Evolutionary conservation across 2,113 vertebrate species (phyloP).

Genomic region (Corvus hawaiiensis): DNA sequence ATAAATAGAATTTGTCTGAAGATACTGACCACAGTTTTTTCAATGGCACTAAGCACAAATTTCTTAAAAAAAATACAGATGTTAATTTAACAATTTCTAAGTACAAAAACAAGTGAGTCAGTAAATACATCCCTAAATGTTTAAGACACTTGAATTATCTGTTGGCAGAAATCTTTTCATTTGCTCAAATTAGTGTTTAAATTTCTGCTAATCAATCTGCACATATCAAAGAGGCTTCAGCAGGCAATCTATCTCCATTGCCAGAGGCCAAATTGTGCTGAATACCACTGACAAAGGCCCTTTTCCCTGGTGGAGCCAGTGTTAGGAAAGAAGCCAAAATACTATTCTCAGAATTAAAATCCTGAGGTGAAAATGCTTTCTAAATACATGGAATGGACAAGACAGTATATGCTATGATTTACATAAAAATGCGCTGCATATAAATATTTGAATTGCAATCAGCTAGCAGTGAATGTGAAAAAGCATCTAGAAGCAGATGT

Average conservation of each 20-base stretch:
- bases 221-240: background rate
- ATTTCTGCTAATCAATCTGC: background rate
- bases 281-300: background rate
- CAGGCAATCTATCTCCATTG: background rate
- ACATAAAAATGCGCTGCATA: background rate
- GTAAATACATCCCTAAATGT: background rate
- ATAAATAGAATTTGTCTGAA: background rate
- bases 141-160: constrained; percentile 1
- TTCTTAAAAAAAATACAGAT: background rate
- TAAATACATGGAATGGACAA: background rate
- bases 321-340: background rate
- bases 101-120: background rate
- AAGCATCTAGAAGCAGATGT: background rate
- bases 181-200: background rate
- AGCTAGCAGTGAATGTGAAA: background rate
- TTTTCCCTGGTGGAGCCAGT: background rate
- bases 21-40: background rate
- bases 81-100: background rate
- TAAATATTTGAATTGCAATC: constrained; percentile 9
- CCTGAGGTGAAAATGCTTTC: background rate
- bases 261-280: background rate
- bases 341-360: background rate
- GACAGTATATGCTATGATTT: background rate
- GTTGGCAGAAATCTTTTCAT: background rate
- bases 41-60: background rate